These are phyloP conservation scores for Leptinotarsa juncta DNA, from an alignment of 2,888 invertebrate species.

Conservation along the genomic window DNA sequence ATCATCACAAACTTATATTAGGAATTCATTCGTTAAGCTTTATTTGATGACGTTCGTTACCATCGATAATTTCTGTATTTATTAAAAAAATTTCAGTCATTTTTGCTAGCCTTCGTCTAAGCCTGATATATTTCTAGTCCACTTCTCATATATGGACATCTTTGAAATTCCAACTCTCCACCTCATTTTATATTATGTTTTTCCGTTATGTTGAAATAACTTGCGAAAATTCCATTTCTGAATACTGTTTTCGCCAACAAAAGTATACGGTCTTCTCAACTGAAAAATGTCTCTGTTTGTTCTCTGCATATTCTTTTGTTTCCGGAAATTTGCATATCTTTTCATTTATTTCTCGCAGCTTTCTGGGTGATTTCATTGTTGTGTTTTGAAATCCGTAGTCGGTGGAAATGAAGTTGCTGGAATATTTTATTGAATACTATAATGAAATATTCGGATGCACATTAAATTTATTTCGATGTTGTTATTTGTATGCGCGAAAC, in stretches of 20 bases:
- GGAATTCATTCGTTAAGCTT: too few species aligned
- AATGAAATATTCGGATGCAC: background rate
- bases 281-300: background rate
- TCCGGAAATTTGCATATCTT: background rate
- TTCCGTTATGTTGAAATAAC: constrained; percentile 4
- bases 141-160: background rate
- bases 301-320: background rate
- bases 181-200: constrained; percentile 1
- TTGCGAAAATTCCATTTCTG: constrained; percentile 14
- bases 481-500: too few species aligned
- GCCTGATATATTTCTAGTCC: background rate
- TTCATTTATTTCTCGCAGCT: background rate
- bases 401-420: background rate
- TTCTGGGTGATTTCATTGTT: background rate
- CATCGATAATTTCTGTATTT: too few species aligned
- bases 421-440: background rate
- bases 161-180: background rate
- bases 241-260: constrained; percentile 5
- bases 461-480: too few species aligned
- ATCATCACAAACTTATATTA: too few species aligned
- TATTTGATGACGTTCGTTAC: too few species aligned
- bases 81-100: too few species aligned
- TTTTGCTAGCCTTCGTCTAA: background rate
- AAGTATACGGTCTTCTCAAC: background rate
- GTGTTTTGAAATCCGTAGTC: background rate